A percentile compares a stretch with the other conserved stretches of the same genome.
These are phyloP conservation scores for Lophotis ruficrista DNA, from an alignment of 2,113 vertebrate species.

Conservation along the genomic window DNA sequence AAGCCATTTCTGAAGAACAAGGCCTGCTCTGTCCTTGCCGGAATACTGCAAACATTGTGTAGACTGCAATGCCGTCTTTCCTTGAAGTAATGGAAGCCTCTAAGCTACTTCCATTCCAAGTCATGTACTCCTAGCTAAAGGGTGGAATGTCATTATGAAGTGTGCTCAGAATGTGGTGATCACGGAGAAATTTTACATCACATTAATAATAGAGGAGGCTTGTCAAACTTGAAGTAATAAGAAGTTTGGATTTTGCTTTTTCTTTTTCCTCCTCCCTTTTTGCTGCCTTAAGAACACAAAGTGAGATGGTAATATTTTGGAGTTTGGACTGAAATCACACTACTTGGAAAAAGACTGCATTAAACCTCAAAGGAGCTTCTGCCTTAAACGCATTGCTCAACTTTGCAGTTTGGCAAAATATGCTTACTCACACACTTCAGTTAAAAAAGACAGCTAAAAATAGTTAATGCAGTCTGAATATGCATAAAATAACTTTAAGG, in stretches of 20 bases:
- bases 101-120: not conserved
- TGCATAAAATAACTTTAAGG: constrained; percentile 24
- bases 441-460: constrained; percentile 39
- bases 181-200: not conserved
- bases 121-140: not conserved
- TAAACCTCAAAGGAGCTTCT: constrained; percentile 46
- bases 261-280: not conserved
- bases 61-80: not conserved
- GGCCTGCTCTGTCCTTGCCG: not conserved
- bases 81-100: not conserved
- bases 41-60: not conserved
- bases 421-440: not conserved
- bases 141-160: not conserved
- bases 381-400: constrained; percentile 19
- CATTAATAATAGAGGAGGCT: not conserved
- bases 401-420: constrained; percentile 36
- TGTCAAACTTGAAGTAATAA: not conserved
- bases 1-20: not conserved
- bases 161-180: not conserved
- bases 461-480: constrained; percentile 42
- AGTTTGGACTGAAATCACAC: not conserved
- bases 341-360: not conserved
- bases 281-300: not conserved
- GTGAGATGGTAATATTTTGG: not conserved
- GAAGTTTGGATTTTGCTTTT: not conserved